Base-by-base conservation (phyloP, 2,888 invertebrate species). In the Aproaerema taeniolella region DNA sequence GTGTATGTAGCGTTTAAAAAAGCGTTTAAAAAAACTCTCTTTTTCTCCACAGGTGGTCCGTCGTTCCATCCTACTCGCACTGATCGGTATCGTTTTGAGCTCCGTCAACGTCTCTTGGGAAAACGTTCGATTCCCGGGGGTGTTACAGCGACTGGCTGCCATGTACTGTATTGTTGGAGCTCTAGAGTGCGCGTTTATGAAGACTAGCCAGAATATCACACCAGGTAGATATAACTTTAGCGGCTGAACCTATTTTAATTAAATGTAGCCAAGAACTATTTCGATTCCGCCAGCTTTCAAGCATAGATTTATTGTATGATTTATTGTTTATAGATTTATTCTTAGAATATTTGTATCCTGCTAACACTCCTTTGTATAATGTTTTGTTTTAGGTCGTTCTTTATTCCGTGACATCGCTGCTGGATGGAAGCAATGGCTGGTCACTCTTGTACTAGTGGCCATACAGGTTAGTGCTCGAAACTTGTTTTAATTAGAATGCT, bases 91-190 rank as follows among this genome's bases (percentile, higher is more conserved):
- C 14, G 75, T 92, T 7, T 73, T 87, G 15, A 65, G 83, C 4
- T 71, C 85, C 0, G 76, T 85, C 37, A 71, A 87, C 47, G 76
- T 78, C 31, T 75, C 88, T 4, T 82, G 93, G 60, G 47, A 64
- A 5, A 69, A 87, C 30, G 81, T 95, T 7, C 87, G 96, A 11
- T 88, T 95, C 36, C 92, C 93, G 1, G 96, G 96, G 2, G 94
- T 96, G 32, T 68, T 97, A 42, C 96, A 96, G 67, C 88, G 96
- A n/a, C 86, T 96, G 38, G 95, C 92, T 0, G 73, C 94, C 9
- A 89, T 92, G 50, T 96, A 95, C 71, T 88, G 95, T 10, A 81
- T 95, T 0, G 92, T 93, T 16, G 92, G 93, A 0, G 75, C 90
- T 0, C 53, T 93, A n/a, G 93, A 93, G 75, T 88, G 87, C 43